Evolutionary conservation across 2,888 invertebrate species (phyloP), one percentile per base, ranked within the genome.

Genomic region (Brenthis daphne): DNA sequence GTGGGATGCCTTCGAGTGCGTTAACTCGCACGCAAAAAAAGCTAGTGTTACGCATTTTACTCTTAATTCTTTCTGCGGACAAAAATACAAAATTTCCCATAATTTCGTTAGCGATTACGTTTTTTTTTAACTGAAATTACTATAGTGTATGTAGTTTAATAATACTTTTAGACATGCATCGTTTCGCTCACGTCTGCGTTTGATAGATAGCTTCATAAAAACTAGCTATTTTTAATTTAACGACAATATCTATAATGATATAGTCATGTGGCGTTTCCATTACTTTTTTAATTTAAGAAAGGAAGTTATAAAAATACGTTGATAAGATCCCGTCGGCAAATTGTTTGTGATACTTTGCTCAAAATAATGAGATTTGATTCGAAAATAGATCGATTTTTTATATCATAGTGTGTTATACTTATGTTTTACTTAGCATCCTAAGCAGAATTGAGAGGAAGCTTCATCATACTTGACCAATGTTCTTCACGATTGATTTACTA

Each of bases 1-100:
- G 80, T 86, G 79, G 74, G 74, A 75, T 82, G 80, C 80, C 82
- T 83, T 77, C 79, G 84, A 81, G 85, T 86, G 85, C 84, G 85
- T 86, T 83, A 84, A 83, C 85, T 79, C 79, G 81, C 79, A 80
- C 80, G 82, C 79, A 80, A 79, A 80, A 78, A 82, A 84, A n/a
- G 66, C 66, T 69, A 81, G 76, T 71, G 78, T 78, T 80, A 81
- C 82, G 79, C 81, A 77, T 80, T 82, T 80, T 76, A 75, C 83
- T 85, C 84, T 85, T 85, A 85, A 87, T 87, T 86, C 85, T 83
- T 83, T 83, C 77, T 81, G 84, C 82, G 76, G 75, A 78, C 80
- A 67, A 82, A 83, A 53, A 37, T 43, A 53, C n/a, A n/a, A 53
- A 53, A 53, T 53, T 53, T 53, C 51, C 51, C 51, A 53, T 53